These are phyloP conservation scores for Hyles euphorbiae DNA, from an alignment of 1,140 invertebrate species.

Conservation along the genomic window DNA sequence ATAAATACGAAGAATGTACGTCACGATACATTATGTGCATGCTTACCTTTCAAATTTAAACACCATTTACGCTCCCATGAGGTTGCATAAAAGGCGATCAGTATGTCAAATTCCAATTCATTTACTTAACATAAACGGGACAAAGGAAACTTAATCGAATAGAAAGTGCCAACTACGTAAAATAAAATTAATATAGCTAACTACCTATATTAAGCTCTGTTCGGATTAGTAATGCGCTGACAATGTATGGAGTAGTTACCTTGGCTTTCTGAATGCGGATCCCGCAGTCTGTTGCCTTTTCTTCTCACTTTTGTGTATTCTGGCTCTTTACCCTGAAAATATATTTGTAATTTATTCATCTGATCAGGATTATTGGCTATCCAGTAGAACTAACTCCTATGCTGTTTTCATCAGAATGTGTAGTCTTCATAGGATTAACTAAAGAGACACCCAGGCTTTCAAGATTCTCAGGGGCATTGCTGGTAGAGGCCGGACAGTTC, in stretches of 20 bases:
- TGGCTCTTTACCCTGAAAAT: constrained; percentile 82
- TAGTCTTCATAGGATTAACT: no score
- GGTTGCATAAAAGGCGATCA: constrained; percentile 74
- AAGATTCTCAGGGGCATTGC: no score
- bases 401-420: background rate
- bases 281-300: constrained; percentile 84
- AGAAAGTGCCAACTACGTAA: constrained; percentile 69
- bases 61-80: constrained; percentile 72
- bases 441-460: no score
- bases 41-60: constrained; percentile 74
- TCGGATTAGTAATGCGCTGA: constrained; percentile 13
- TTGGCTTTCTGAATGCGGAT: constrained; percentile 88
- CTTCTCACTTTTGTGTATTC: constrained; percentile 88
- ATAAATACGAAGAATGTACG: constrained; percentile 17
- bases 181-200: constrained; percentile 67
- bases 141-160: constrained; percentile 59
- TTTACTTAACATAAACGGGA: constrained; percentile 68
- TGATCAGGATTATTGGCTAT: no score
- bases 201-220: constrained; percentile 64
- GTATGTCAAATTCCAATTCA: constrained; percentile 65
- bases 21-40: constrained; percentile 69
- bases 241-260: constrained; percentile 68
- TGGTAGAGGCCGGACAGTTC: no score
- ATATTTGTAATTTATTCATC: background rate
- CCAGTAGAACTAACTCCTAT: no score